Percentiles rank a stretch among this genome's conserved stretches.
phyloP scores from a whole-genome alignment of 2,113 vertebrate species.

The Asarcornis scutulata region DNA sequence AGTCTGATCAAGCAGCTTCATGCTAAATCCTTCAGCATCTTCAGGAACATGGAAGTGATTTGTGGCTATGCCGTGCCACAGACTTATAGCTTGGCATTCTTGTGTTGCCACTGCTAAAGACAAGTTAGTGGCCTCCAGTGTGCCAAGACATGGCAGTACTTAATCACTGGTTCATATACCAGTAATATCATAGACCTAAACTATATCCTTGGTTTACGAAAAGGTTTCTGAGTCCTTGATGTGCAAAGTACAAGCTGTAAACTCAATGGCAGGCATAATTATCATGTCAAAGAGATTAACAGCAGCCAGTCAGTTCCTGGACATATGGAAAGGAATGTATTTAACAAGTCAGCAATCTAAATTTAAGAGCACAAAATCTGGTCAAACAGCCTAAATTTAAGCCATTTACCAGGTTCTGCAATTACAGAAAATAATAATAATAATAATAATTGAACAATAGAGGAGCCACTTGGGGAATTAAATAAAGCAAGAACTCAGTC shows the following conservation, averaged over 20 bases:
- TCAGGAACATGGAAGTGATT: neutral
- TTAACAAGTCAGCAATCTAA: neutral
- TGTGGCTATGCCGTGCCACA: neutral
- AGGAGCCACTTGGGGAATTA: neutral
- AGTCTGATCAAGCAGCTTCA: neutral
- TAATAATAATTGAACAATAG: neutral
- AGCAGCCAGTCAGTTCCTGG: neutral
- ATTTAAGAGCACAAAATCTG: neutral
- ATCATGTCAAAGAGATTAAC: neutral
- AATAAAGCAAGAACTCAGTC: neutral
- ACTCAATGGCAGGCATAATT: neutral
- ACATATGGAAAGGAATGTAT: neutral
- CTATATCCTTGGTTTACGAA: neutral
- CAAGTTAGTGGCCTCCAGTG: neutral
- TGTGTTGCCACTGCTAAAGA: neutral
- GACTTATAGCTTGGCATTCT: neutral
- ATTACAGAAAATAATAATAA: neutral
- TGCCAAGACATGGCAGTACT: neutral
- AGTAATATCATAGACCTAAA: neutral
- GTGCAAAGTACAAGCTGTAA: neutral
- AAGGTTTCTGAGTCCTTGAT: neutral
- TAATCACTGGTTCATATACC: neutral
- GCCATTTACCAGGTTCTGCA: neutral
- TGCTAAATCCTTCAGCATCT: neutral
- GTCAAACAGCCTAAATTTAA: neutral